These are phyloP conservation scores for Bimastos eiseni DNA, from an alignment of 2,888 invertebrate species.

Conservation along the genomic window DNA sequence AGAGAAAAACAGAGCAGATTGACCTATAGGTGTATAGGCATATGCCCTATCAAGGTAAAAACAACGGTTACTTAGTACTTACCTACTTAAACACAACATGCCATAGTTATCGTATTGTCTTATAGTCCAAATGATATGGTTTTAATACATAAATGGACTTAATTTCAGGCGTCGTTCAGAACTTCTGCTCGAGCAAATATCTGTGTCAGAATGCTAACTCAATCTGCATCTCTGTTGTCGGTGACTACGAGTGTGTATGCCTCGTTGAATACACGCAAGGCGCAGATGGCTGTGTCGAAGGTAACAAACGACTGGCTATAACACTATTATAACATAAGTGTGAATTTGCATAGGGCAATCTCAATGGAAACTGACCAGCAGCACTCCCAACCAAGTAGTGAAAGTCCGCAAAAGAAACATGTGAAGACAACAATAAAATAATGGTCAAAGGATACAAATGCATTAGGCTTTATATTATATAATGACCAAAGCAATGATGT, in stretches of 20 bases:
- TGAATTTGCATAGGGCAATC: background rate
- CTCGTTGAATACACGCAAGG: background rate
- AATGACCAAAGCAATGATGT: no score
- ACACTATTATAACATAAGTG: background rate
- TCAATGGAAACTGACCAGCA: no score
- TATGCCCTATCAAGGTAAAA: no score
- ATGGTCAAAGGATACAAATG: no score
- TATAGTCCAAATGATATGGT: background rate
- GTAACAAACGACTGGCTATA: background rate
- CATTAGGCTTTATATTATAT: no score
- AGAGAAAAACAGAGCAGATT: no score
- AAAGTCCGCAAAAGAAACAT: no score
- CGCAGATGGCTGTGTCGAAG: background rate
- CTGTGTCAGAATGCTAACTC: background rate
- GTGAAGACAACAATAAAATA: no score
- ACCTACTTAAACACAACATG: background rate
- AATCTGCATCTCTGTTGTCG: background rate
- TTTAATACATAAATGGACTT: background rate
- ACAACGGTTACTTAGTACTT: background rate
- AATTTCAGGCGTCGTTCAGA: background rate
- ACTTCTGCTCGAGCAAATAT: background rate
- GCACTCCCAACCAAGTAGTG: no score
- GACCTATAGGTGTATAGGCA: no score
- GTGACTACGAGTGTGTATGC: background rate
- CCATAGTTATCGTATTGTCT: background rate